Evolutionary conservation across 2,888 invertebrate species (phyloP).

Genomic region (Calameuta idolon): DNA sequence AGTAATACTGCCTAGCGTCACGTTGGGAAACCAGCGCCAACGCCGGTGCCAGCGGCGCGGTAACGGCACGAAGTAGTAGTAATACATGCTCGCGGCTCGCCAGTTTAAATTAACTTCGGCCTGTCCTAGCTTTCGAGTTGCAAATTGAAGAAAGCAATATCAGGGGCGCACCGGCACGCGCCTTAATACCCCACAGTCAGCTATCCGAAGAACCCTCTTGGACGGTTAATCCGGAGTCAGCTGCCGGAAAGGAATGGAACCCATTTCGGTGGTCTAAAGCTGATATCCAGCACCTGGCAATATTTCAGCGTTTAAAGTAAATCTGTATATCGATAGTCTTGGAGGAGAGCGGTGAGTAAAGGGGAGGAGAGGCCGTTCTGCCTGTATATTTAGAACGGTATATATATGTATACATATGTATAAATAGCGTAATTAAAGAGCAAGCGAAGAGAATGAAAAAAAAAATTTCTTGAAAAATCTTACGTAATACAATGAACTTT

Average conservation of each 20-base stretch:
- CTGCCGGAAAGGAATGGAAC: slow-evolving; percentile 50
- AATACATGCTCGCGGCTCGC: slow-evolving; percentile 11
- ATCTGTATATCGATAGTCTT: slow-evolving; percentile 12
- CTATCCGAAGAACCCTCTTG: slow-evolving; percentile 35
- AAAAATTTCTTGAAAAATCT: background rate
- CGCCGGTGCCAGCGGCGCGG: background rate
- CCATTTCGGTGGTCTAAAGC: slow-evolving; percentile 24
- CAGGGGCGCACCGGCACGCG: slow-evolving; percentile 28
- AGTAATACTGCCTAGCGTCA: background rate
- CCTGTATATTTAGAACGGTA: background rate
- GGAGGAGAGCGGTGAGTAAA: background rate
- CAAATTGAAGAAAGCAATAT: slow-evolving; percentile 52
- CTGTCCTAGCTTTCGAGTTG: slow-evolving; percentile 26
- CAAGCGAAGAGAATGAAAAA: background rate
- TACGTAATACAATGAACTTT: background rate
- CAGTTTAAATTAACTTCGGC: slow-evolving; percentile 25
- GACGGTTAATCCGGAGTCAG: slow-evolving; percentile 49
- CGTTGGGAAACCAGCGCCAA: background rate
- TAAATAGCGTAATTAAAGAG: background rate
- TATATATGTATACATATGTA: background rate
- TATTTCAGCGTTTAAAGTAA: slow-evolving; percentile 43
- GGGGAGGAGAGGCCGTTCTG: background rate
- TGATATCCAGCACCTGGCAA: slow-evolving; percentile 49
- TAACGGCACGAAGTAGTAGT: background rate
- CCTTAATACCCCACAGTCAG: slow-evolving; percentile 44